These are phyloP conservation scores for Globodera ellingtonae DNA, from an alignment of 1,140 invertebrate genomes.

Conservation along the genomic window DNA sequence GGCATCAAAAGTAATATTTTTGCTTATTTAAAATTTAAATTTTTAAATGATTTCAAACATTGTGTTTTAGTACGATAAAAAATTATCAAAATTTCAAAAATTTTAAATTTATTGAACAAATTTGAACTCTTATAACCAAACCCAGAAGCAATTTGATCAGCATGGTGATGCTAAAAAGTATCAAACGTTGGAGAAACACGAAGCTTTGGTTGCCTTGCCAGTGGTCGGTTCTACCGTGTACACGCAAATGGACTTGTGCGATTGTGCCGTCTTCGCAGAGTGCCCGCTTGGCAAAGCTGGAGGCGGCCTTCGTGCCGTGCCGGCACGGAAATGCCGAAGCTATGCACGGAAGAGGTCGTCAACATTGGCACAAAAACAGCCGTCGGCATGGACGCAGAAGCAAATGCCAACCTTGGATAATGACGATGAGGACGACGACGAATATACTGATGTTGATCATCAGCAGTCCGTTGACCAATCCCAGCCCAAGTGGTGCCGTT, in stretches of 20 bases:
- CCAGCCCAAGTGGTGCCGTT: background rate
- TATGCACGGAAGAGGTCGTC: no score
- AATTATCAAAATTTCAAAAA: no score
- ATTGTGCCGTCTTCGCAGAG: constrained; percentile 5
- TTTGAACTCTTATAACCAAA: background rate
- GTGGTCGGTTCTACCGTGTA: background rate
- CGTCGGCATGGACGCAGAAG: background rate
- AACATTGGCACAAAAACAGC: background rate
- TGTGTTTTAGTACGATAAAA: no score
- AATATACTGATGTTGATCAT: background rate
- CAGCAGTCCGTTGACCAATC: background rate
- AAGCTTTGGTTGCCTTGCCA: no score
- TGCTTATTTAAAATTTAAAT: no score
- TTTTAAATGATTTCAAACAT: no score
- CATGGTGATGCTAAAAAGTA: constrained; percentile 1
- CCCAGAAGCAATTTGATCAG: constrained; percentile 2
- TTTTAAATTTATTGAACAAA: background rate
- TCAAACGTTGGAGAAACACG: background rate
- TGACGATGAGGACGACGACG: background rate
- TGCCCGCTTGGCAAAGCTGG: constrained; percentile 1
- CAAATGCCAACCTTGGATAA: background rate
- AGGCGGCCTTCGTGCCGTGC: background rate
- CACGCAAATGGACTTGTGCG: background rate
- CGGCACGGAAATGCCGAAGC: background rate
- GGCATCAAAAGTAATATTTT: background rate